A percentile compares a stretch with the other conserved stretches of the same genome.
phyloP scores from a whole-genome alignment of 2,797 vertebrate species.

The Prionace glauca region DNA sequence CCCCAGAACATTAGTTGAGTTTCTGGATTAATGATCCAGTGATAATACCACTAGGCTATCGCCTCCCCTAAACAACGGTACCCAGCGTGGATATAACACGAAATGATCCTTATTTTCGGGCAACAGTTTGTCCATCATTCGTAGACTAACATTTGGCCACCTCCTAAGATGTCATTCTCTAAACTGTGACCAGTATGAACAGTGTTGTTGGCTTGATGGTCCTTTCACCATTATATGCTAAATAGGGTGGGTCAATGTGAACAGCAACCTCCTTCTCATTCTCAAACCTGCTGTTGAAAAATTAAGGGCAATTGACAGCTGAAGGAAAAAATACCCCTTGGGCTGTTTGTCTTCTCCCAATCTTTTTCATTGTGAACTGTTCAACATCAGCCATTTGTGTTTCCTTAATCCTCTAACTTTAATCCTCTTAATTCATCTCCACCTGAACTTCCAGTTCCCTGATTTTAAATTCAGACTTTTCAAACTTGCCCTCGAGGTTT shows the following conservation, averaged over 20 bases:
- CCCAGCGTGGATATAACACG: too few species aligned
- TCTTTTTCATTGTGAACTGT: not conserved
- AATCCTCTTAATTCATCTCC: not conserved
- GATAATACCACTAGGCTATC: too few species aligned
- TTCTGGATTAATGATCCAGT: too few species aligned
- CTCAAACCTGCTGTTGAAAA: not conserved
- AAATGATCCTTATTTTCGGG: too few species aligned
- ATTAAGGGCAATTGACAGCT: not conserved
- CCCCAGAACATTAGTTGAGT: too few species aligned
- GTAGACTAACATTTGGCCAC: not conserved
- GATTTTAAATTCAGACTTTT: not conserved
- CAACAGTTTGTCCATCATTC: not conserved
- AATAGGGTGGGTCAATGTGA: not conserved
- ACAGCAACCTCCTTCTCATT: not conserved
- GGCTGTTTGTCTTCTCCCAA: not conserved
- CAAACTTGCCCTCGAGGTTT: not conserved
- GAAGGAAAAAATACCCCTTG: not conserved
- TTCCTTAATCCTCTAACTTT: not conserved
- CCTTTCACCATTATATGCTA: not conserved
- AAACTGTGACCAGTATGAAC: not conserved
- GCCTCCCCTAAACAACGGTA: too few species aligned
- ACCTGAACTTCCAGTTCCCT: not conserved
- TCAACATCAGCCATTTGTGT: not conserved
- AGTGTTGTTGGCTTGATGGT: not conserved
- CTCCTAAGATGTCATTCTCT: not conserved